These are phyloP conservation scores for Sanderia malayensis DNA, from an alignment of 30 jellyfish, hydroid and myxozoan genomes.

Conservation along the genomic window DNA sequence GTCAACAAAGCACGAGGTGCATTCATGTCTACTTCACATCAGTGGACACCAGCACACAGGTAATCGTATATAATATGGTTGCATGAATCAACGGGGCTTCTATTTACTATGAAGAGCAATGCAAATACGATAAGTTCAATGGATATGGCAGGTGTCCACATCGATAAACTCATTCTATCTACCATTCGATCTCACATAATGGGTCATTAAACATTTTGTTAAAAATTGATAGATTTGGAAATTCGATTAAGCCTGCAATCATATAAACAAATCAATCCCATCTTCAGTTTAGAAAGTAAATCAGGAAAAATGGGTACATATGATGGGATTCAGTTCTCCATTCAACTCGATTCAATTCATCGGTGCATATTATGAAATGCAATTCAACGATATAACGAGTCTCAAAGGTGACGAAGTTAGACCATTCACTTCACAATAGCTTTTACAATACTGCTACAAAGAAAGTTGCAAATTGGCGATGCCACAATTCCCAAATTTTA, in stretches of 20 bases:
- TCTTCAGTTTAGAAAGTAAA: too few relatives aligned
- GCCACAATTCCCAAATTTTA: too few relatives aligned
- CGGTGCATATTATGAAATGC: too few relatives aligned
- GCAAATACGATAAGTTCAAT: slow-evolving; percentile 5
- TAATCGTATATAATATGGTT: background rate
- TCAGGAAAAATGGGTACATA: too few relatives aligned
- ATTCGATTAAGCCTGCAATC: slow-evolving; percentile 3
- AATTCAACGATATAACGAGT: too few relatives aligned
- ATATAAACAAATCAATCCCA: background rate
- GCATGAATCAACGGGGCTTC: slow-evolving; percentile 10
- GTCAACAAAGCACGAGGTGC: background rate
- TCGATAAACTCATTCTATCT: slow-evolving; percentile 26
- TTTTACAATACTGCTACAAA: too few relatives aligned
- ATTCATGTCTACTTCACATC: background rate
- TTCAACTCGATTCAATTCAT: too few relatives aligned
- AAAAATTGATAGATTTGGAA: slow-evolving; percentile 25
- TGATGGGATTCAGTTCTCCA: too few relatives aligned
- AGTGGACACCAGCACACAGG: background rate
- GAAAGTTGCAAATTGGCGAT: too few relatives aligned
- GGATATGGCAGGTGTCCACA: slow-evolving; percentile 46
- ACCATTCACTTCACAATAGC: too few relatives aligned
- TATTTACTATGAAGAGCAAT: slow-evolving; percentile 27
- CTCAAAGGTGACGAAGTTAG: too few relatives aligned
- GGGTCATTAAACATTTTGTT: slow-evolving; percentile 44
- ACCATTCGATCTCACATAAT: slow-evolving; percentile 12